Evolutionary conservation across 2,888 invertebrate species (phyloP), one percentile per base, ranked within the genome.

Genomic region (Xanthia togata): DNA sequence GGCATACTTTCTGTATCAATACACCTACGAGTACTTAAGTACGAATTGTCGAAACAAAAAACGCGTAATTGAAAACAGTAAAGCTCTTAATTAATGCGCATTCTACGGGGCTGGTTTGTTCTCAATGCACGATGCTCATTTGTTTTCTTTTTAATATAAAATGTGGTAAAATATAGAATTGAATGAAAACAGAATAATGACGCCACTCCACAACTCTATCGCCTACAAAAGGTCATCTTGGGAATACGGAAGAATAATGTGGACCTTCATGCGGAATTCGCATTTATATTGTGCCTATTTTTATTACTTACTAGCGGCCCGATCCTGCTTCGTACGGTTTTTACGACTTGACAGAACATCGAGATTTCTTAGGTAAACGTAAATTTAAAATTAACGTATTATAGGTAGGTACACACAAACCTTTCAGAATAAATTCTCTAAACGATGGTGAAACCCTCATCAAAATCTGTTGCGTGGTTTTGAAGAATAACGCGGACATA

Each of bases 211-310:
- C 84, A 87, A 89, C 92, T 94, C 93, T 92, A 94, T 93, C 92
- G 92, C 93, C 92, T 87, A 94, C 94, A 95, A 95, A 95, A 95
- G 93, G 93, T 93, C 92, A 94, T 95, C 94, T 95, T 94, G 91
- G 91, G 87, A 87, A 87, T 79, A 83, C 78, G 91, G 85, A 88
- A 91, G 90, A 81, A 85, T 90, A 84, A 55, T 84, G 83, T 90
- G 93, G 95, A 95, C 2, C 1, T 53, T 35, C 55, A 17, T 5
- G 59, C 8, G 17, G n/a, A 70, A 60, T 62, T 72, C 17, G 8
- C 57, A 12, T 14, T 26, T n/a, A 38, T 53, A 44, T 65, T 26
- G 31, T 8, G 17, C 31, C 31, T 59, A 8, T 31, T 31, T 59
- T 31, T 17, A 17, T 59, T 17, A 57, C 8, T 14, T 26, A 26